A percentile compares a stretch with the other conserved stretches of the same genome.
These are phyloP conservation scores for Eumerus sabulonum DNA, from an alignment of 2,888 invertebrate species.

Conservation along the genomic window DNA sequence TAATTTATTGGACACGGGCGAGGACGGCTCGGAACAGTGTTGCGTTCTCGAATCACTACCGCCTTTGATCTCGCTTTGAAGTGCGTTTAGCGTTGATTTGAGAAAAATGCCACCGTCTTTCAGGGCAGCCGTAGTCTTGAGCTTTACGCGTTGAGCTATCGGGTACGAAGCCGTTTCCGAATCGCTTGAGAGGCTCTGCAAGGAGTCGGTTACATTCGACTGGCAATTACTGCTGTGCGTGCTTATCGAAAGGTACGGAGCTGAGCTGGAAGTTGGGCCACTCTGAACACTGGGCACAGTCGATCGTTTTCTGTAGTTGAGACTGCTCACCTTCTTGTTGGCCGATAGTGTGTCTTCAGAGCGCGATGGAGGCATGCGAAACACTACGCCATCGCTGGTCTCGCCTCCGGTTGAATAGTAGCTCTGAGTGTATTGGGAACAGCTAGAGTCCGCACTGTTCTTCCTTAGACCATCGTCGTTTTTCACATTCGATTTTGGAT, in stretches of 20 bases:
- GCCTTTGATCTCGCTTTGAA: constrained; percentile 80
- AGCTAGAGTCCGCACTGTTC: constrained; percentile 82
- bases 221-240: constrained; percentile 73
- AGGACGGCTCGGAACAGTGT: constrained; percentile 71
- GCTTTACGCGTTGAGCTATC: constrained; percentile 80
- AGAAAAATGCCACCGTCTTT: constrained; percentile 78
- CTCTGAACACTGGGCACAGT: constrained; percentile 46
- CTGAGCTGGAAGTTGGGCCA: constrained; percentile 79
- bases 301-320: constrained; percentile 72
- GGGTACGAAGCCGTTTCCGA: constrained; percentile 82
- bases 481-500: constrained; percentile 69
- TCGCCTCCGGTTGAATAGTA: constrained; percentile 78
- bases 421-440: constrained; percentile 80
- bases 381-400: constrained; percentile 72
- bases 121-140: constrained; percentile 80
- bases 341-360: constrained; percentile 87
- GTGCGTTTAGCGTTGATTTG: constrained; percentile 80
- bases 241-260: constrained; percentile 83
- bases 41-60: constrained; percentile 69
- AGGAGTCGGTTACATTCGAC: constrained; percentile 82
- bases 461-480: constrained; percentile 80
- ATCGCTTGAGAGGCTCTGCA: constrained; percentile 84
- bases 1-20: constrained; percentile 69
- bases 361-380: constrained; percentile 86
- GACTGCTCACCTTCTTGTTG: constrained; percentile 79